Base-by-base conservation (phyloP, 2,888 invertebrate genomes). In the Platypus cylindrus region DNA sequence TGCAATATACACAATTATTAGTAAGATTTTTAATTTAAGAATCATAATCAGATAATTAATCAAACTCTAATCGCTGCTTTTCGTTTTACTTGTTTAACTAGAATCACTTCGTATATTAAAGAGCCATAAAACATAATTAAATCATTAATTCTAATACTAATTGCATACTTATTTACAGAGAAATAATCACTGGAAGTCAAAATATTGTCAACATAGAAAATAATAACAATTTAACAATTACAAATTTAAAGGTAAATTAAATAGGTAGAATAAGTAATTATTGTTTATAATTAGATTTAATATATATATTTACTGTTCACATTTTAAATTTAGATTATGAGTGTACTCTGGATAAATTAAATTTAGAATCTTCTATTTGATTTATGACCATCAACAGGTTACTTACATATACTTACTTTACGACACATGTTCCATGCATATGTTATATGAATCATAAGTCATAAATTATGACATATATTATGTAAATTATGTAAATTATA, bases 161-260 rank as follows among this genome's bases (percentile, higher is more conserved):
- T 7, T 7, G 17, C 13, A 35, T 35, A 31, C 33, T 41, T 30
- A 42, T 36, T 57, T 56, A 20, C 47, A 64, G 64, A 40, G 64
- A 64, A 50, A 45, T 50, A 30, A 51, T 50, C 29, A 38, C 45
- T 24, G 51, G 53, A 31, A 54, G 57, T 9, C 47, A 60, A 41
- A 60, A 66, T 26, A 58, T 65, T 5, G 64, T 73, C 1, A 54
- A 54, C 39, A 63, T 72, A 15, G 53, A 65, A 29, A 65, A 67
- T 45, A 59, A 59, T 17, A 61, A 63, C 33, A 66, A 67, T 11
- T 60, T 73, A 8, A 63, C 71, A 8, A 67, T 73, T 30, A 74
- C 71, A 3, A 74, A 74, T 52, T 58, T 70, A 9, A 74, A 73
- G 63, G 73, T 73, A 61, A 52, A 36, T 20, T 7, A 20, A 5